A percentile compares a stretch with the other conserved stretches of the same genome.
Conservation (phyloP, 2,888 invertebrate species). For the Petrolisthes manimaculis region DNA sequence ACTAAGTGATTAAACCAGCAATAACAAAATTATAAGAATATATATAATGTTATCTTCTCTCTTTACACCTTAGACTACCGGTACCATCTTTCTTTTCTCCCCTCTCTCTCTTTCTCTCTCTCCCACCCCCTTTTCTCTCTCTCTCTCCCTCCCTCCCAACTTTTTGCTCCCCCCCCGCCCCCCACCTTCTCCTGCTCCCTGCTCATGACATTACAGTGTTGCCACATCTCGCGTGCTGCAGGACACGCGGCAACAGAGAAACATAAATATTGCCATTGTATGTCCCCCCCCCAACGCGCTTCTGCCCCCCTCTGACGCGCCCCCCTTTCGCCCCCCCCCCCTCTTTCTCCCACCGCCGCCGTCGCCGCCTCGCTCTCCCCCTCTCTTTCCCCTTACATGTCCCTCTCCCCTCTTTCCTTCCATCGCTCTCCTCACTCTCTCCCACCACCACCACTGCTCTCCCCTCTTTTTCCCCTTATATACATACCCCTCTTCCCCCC, state of each 20-base stretch:
- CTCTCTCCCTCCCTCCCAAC: neutral
- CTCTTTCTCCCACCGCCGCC: neutral
- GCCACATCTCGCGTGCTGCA: neutral
- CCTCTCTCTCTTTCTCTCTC: neutral
- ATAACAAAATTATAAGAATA: neutral
- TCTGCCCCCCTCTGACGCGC: neutral
- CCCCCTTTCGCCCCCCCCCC: neutral
- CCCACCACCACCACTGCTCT: neutral
- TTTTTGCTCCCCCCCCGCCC: neutral
- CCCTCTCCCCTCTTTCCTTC: neutral
- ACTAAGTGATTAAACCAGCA: no score
- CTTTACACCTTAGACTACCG: neutral
- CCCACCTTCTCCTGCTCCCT: neutral
- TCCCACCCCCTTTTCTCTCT: neutral
- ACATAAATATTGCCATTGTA: neutral
- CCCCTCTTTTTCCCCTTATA: neutral
- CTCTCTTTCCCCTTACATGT: neutral
- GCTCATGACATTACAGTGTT: neutral
- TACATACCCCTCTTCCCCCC: neutral
- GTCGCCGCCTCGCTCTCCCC: neutral
- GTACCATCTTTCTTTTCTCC: slow-evolving; percentile 17
- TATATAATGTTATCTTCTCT: neutral
- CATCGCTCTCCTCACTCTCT: neutral
- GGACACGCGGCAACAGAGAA: neutral
- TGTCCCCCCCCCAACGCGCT: neutral